Evolutionary conservation across 2,888 invertebrate species (phyloP).

Genomic region (Melanchra persicariae): DNA sequence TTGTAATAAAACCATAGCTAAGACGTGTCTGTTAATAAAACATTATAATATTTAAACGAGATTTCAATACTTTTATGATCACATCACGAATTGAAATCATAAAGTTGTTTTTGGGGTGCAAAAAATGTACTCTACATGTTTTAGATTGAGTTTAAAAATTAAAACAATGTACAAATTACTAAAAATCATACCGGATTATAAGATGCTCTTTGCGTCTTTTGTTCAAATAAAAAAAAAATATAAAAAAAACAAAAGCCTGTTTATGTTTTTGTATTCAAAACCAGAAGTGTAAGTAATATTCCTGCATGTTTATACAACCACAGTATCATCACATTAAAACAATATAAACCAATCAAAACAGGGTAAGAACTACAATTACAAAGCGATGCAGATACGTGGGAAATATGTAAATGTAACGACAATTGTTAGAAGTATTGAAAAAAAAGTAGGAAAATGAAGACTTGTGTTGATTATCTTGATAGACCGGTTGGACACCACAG

Average conservation of each 20-base stretch:
- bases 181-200: no score
- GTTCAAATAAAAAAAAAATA: no score
- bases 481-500: constrained; percentile 76
- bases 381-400: constrained; percentile 51
- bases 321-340: constrained; percentile 8
- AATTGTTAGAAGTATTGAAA: constrained; percentile 52
- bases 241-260: no score
- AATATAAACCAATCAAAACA: constrained; percentile 29
- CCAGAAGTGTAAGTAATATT: neutral
- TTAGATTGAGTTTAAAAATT: no score
- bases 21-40: constrained; percentile 20
- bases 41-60: constrained; percentile 15
- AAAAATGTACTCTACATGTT: no score
- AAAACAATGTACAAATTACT: no score
- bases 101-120: neutral
- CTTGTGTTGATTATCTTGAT: constrained; percentile 69
- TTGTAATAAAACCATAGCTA: constrained; percentile 34
- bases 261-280: neutral
- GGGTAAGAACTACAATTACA: constrained; percentile 25
- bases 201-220: no score
- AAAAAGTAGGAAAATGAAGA: constrained; percentile 44
- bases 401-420: constrained; percentile 51
- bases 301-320: neutral
- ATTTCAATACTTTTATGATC: constrained; percentile 32
- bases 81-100: constrained; percentile 29